Percentiles rank a stretch among this genome's conserved stretches.
phyloP scores from a whole-genome alignment of 2,888 invertebrate genomes.

The Sinelater perroti region DNA sequence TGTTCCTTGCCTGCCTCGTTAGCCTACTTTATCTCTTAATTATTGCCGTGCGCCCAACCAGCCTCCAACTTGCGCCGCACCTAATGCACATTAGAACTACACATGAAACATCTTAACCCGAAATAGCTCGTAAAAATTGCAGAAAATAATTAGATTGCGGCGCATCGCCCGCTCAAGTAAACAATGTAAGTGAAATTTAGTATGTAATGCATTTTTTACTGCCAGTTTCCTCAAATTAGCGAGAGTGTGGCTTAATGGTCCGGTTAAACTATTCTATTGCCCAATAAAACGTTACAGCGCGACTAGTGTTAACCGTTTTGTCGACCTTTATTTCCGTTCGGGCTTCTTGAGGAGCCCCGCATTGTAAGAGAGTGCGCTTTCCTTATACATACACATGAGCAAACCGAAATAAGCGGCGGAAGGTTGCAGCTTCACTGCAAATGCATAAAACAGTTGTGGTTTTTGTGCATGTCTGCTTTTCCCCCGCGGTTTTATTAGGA shows the following conservation, averaged over 20 bases:
- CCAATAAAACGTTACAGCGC: constrained; percentile 28
- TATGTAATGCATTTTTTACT: constrained; percentile 31
- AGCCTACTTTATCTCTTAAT: too few relatives aligned
- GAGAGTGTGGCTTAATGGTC: constrained; percentile 33
- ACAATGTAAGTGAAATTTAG: constrained; percentile 31
- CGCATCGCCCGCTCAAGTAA: constrained; percentile 12
- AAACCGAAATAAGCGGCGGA: too few relatives aligned
- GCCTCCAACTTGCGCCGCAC: too few relatives aligned
- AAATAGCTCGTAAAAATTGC: constrained; percentile 19
- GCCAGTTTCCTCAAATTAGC: constrained; percentile 32
- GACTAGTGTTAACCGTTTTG: constrained; percentile 24
- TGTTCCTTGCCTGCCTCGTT: too few relatives aligned
- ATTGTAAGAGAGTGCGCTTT: background rate
- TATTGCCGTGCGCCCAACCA: too few relatives aligned
- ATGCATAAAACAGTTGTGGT: too few relatives aligned
- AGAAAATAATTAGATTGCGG: constrained; percentile 24
- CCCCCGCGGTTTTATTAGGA: too few relatives aligned
- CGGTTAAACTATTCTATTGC: constrained; percentile 29
- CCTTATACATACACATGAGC: too few relatives aligned
- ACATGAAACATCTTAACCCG: constrained; percentile 13
- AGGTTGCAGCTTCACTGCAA: too few relatives aligned
- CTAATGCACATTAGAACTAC: constrained; percentile 12
- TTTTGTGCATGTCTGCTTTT: too few relatives aligned
- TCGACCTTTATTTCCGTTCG: constrained; percentile 16
- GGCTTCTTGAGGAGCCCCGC: background rate